These are phyloP conservation scores for Danaus plexippus DNA, from an alignment of 1,140 invertebrate genomes.

Conservation along the genomic window DNA sequence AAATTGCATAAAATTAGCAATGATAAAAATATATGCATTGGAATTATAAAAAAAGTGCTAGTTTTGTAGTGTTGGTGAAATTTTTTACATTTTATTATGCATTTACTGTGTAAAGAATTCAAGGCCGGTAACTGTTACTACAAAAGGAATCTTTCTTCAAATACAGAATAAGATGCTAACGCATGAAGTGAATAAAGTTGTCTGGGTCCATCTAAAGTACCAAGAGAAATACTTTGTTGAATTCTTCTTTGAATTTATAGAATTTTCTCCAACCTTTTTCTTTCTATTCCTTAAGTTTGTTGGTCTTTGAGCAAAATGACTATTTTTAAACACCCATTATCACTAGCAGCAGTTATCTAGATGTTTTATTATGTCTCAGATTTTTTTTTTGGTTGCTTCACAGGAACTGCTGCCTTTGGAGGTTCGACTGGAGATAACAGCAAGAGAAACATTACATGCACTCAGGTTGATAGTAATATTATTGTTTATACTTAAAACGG, in stretches of 20 bases:
- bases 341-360: too few species aligned
- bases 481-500: background rate
- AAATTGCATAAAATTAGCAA: too few species aligned
- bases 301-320: conserved; percentile 37
- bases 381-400: conserved; percentile 31
- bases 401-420: conserved; percentile 69
- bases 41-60: too few species aligned
- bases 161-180: conserved; percentile 9
- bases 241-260: conserved; percentile 5
- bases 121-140: background rate
- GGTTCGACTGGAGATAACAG: conserved; percentile 66
- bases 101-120: too few species aligned
- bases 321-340: conserved; percentile 49
- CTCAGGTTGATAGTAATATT: conserved; percentile 41
- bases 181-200: conserved; percentile 9
- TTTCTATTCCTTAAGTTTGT: conserved; percentile 26
- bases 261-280: conserved; percentile 17
- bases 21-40: too few species aligned
- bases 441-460: conserved; percentile 66
- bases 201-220: conserved; percentile 4
- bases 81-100: conserved; percentile 22
- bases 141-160: conserved; percentile 10
- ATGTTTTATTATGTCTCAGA: too few species aligned
- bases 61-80: conserved; percentile 13
- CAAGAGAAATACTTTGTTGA: conserved; percentile 1